Evolutionary conservation across 2,113 vertebrate genomes (phyloP), one percentile per base, ranked within the genome.

Genomic region (Oncorhynchus kisutch): DNA sequence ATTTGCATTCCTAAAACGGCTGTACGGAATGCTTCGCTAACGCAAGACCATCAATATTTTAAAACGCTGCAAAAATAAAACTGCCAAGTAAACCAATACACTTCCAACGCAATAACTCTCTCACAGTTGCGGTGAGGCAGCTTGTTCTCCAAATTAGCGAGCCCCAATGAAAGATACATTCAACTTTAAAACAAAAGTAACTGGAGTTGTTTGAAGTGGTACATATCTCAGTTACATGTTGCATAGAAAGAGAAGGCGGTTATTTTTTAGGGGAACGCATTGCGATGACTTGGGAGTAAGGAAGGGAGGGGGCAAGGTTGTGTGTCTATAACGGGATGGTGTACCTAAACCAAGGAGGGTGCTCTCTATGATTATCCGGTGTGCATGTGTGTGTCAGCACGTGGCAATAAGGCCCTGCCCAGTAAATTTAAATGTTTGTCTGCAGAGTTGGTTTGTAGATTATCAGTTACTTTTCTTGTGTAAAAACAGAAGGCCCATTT

Each of bases 341-440:
- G 76, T 6, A 14, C 78, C 66, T 34, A 78, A 14, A 80, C 74
- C 59, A 1, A 2, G 31, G 31, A 34, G 31, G 31, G 5, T 6
- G 31, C 31, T 34, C 31, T 34, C 31, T 34, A 31, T n/a, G 22
- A 78, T 86, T 78, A 87, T 84, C 80, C n/a, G 79, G 74, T 88
- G 78, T 88, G 20, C 71, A 60, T 73, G 29, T 24, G 57, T 31
- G 54, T 83, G 77, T 82, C 76, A 88, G 82, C 76, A 78, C 14
- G 0, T 51, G 22, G 67, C 27, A 81, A 82, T 48, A 79, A 82
- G 66, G 62, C 72, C 76, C 24, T 80, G 76, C 75, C 66, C 72
- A 70, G 66, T 34, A 78, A 67, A 84, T 77, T 51, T 77, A 81
- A 67, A 57, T 57, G 24, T 54, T 51, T 5, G 51, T 71, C 67